Evolutionary conservation across 2,797 vertebrate species (phyloP).

Genomic region (Rhabdomys pumilio): DNA sequence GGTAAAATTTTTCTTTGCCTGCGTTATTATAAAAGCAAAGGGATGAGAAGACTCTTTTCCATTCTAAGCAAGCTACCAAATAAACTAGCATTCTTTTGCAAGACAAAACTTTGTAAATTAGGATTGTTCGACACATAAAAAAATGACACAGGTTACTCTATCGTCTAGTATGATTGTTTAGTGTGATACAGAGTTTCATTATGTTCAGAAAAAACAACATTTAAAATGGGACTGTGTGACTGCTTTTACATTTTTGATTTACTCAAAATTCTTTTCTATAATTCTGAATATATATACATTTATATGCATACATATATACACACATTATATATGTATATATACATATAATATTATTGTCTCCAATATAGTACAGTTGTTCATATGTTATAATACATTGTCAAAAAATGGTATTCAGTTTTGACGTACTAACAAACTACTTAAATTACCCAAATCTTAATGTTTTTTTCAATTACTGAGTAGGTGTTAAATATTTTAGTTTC

Average conservation of each 20-base stretch:
- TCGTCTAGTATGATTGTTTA: neutral
- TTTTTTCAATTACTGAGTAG: constrained; percentile 9
- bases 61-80: neutral
- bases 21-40: neutral
- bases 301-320: too few relatives aligned
- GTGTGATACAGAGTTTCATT: neutral
- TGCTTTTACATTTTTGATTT: neutral
- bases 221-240: neutral
- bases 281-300: neutral
- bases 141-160: neutral
- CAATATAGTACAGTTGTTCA: neutral
- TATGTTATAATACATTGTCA: neutral
- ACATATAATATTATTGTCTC: neutral
- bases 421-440: neutral
- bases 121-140: neutral
- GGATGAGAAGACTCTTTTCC: neutral
- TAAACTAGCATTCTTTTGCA: neutral
- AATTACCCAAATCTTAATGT: neutral
- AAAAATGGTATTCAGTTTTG: constrained; percentile 3
- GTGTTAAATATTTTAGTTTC: neutral
- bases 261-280: neutral
- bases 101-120: neutral
- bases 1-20: neutral
- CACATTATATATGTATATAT: too few relatives aligned
- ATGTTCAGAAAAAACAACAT: neutral